Evolutionary conservation across 2,888 invertebrate species (phyloP), one percentile per base, ranked within the genome.

Genomic region (Cactoblastis cactorum): DNA sequence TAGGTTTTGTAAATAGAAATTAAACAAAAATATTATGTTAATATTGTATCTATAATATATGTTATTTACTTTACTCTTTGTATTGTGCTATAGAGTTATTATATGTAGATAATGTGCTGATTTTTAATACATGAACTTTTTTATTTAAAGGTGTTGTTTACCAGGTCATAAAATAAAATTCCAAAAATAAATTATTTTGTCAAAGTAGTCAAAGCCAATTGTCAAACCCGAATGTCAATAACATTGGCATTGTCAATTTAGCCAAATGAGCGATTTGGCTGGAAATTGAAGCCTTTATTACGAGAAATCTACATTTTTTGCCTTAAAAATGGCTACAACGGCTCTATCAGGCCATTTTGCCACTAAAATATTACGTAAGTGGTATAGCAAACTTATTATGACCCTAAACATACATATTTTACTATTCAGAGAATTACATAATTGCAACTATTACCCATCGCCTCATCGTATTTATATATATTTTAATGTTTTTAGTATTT

Each of bases 281-380:
- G 22, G 12, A 28, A 43, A 28, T 28, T 17, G 11, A 3, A 28
- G 38, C 18, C 18, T 43, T 17, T 15, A 28, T 15, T 17, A 28
- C 14, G 12, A 14, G 17, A 17, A 17, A 28, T 32, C 32, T 28
- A 12, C 6, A 28, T 1, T 12, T 32, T 52, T 28, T 62, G 77
- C 80, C 82, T 69, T 52, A n/a, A 77, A 74, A 80, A 89, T 89
- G 89, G 83, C 89, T 74, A 69, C 83, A 53, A 62, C 75, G 71
- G 83, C 82, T 61, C 67, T 86, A 62, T 73, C 74, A 63, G 79
- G 83, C 65, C 78, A 80, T 64, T 70, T 80, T 49, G 78, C 72
- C 41, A 64, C 74, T 47, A 89, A 84, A 76, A 61, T 80, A 50
- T 71, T 85, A 55, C 73, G 89, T 88, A 74, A 82, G 88, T 79